Base-by-base conservation (phyloP, 1,140 invertebrate species). In the Solenopsis fugax region DNA sequence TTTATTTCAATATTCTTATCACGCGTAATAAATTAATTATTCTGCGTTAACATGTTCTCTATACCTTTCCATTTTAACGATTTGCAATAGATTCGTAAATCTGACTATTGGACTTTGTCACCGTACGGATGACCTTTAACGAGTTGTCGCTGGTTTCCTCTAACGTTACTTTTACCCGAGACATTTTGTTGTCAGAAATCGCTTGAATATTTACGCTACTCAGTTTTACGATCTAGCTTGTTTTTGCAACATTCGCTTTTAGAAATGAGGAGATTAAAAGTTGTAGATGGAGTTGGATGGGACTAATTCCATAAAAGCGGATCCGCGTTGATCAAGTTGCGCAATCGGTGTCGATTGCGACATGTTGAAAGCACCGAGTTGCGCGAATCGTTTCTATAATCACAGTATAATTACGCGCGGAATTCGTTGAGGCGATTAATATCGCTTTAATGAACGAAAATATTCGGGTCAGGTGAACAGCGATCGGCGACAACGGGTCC, bases 401-500 rank as follows among this genome's bases (percentile, higher is more conserved):
- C 65, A 13, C 13, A n/a, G 21, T 24, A 29, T 69, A 69, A 69
- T 69, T 69, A 45, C 67, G 69, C n/a, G 48, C 37, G 37, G 54
- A 75, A 84, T 84, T 60, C 54, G 69, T 67, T 58, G n/a, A 29
- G 18, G n/a, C 29, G 75, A 77, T 89, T 73, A 82, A 86, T 67
- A 50, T 10, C 29, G 41, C 34, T 86, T 85, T 45, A 87, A 77
- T 75, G 85, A 87, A 78, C 60, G 13, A 75, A 90, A 84, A 86
- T 91, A 91, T 91, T 90, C 87, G 65, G 89, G 87, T 90, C 87
- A 78, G 58, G 69, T 76, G 89, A 85, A 78, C 50, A 88, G 88
- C 71, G 80, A 88, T 72, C 54, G 89, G 71, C 89, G 88, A 90
- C 82, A 73, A 52, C 81, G 80, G 92, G 90, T 89, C 90, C 91